Evolutionary conservation across 2,888 invertebrate species (phyloP).

Genomic region (Brachypalpus laphriformis): DNA sequence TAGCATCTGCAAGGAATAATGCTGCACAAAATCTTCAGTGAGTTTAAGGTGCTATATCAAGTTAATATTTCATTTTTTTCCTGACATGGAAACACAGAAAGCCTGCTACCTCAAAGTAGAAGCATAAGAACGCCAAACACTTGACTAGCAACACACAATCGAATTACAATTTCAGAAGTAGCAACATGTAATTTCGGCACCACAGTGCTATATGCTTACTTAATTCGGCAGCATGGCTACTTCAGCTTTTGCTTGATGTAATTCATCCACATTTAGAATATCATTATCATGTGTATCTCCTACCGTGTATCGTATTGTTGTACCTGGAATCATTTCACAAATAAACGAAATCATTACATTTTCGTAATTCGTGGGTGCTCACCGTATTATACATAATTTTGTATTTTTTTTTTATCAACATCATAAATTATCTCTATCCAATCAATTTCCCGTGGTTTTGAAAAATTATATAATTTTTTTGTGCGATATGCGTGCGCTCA

Average conservation of each 20-base stretch:
- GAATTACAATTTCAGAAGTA: conserved; percentile 11
- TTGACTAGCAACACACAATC: neutral
- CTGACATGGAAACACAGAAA: no score
- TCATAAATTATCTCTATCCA: conserved; percentile 38
- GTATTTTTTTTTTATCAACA: conserved; percentile 20
- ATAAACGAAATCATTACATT: conserved; percentile 29
- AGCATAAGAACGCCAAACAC: neutral
- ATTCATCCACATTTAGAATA: conserved; percentile 29
- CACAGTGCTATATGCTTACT: conserved; percentile 25
- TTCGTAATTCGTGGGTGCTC: conserved; percentile 21
- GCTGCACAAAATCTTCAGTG: no score
- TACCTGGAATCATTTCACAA: conserved; percentile 22
- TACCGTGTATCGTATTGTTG: neutral
- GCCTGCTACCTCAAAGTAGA: neutral
- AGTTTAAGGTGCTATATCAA: no score
- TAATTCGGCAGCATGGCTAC: conserved; percentile 23
- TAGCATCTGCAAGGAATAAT: no score
- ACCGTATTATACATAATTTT: conserved; percentile 1
- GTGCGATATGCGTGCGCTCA: conserved; percentile 16
- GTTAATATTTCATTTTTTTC: no score
- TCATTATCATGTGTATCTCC: conserved; percentile 18
- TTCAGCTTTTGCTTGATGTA: conserved; percentile 21
- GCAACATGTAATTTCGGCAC: neutral
- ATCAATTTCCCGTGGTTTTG: conserved; percentile 37
- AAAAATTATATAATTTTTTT: neutral